These are phyloP conservation scores for Euphonia xanthogaster DNA, from an alignment of 2,797 vertebrate species.

Conservation along the genomic window DNA sequence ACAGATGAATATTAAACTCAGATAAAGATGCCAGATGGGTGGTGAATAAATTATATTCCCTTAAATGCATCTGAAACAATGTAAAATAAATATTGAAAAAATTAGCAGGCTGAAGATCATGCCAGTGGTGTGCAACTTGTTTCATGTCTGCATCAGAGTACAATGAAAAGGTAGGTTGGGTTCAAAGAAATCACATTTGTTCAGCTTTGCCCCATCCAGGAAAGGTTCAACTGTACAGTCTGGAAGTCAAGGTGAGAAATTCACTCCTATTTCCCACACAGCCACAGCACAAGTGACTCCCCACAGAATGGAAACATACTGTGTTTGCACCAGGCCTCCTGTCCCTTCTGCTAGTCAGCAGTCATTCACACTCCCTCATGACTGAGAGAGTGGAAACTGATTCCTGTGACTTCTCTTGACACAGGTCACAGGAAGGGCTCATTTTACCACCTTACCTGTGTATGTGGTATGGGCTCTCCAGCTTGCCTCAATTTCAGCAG, in stretches of 20 bases:
- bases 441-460: neutral
- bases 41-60: neutral
- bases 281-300: neutral
- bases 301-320: neutral
- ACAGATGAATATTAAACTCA: neutral
- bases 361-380: neutral
- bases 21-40: neutral
- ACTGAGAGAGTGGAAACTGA: neutral
- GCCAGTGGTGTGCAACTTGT: neutral
- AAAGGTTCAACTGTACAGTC: neutral
- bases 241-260: neutral
- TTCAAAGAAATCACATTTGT: neutral
- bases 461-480: neutral
- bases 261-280: neutral
- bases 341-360: neutral
- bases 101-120: neutral
- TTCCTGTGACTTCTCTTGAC: neutral
- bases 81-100: neutral
- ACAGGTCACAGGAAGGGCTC: neutral
- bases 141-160: neutral
- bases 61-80: conserved; percentile 5
- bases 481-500: neutral
- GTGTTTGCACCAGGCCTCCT: neutral
- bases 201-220: neutral
- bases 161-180: neutral